Conservation (phyloP, 2,888 invertebrate species). For the Trissoscelio sp. region DNA sequence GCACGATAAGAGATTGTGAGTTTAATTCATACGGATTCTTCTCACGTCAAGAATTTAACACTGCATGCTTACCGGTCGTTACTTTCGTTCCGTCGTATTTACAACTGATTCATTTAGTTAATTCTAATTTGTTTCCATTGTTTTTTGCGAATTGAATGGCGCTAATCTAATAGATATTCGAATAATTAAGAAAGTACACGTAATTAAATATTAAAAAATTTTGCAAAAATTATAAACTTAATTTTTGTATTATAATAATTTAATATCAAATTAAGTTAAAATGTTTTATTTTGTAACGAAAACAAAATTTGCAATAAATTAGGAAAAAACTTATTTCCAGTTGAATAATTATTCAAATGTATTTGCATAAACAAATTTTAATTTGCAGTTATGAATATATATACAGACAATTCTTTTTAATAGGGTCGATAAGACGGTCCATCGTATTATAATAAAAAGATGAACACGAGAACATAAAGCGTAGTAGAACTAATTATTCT, state of each 20-base stretch:
- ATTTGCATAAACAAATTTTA: too few species aligned
- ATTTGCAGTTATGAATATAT: not conserved
- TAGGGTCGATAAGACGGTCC: slow-evolving; percentile 17
- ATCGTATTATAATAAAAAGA: not conserved
- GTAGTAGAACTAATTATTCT: slow-evolving; percentile 63
- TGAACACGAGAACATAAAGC: slow-evolving; percentile 36
- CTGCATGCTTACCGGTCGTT: slow-evolving; percentile 52
- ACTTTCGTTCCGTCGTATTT: slow-evolving; percentile 32
- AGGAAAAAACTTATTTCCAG: too few species aligned
- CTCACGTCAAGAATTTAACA: slow-evolving; percentile 72
- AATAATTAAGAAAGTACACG: not conserved
- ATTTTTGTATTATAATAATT: too few species aligned
- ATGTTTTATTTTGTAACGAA: too few species aligned
- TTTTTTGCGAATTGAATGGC: slow-evolving; percentile 28
- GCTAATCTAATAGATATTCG: not conserved
- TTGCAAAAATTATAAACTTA: too few species aligned
- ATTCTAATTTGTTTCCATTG: slow-evolving; percentile 8
- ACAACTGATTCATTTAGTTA: slow-evolving; percentile 28
- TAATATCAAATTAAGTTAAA: too few species aligned
- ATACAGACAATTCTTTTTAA: not conserved
- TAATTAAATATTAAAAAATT: too few species aligned
- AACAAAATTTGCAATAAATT: too few species aligned
- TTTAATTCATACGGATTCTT: slow-evolving; percentile 55
- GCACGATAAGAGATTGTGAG: slow-evolving; percentile 19
- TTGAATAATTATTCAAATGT: not conserved